These are phyloP conservation scores for Stegodyphus mimosarum DNA, from an alignment of 1,140 invertebrate genomes.

Conservation along the genomic window DNA sequence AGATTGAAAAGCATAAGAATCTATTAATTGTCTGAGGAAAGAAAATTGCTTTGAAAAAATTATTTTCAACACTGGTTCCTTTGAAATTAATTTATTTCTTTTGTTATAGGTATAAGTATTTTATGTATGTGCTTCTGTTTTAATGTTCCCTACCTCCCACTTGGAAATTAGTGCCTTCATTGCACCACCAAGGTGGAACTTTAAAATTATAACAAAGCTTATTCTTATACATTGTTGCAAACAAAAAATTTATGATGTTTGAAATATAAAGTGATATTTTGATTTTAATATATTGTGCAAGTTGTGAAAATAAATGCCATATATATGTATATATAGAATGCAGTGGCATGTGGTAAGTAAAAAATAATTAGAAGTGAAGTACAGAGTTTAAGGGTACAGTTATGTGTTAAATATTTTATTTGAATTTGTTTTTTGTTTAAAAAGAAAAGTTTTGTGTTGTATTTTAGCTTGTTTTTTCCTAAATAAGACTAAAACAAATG, in stretches of 20 bases:
- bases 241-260: not conserved
- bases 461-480: not conserved
- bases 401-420: not conserved
- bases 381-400: not conserved
- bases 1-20: no score
- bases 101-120: not conserved
- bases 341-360: not conserved
- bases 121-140: not conserved
- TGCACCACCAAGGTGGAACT: not conserved
- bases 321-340: not conserved
- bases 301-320: not conserved
- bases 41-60: no score
- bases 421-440: not conserved
- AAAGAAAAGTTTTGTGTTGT: not conserved
- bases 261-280: not conserved
- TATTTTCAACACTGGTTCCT: no score
- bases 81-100: not conserved
- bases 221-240: not conserved
- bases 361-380: not conserved
- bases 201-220: not conserved
- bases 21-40: no score
- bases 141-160: not conserved
- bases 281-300: not conserved
- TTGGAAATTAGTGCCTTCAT: slow-evolving; percentile 1
- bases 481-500: no score